phyloP scores from a whole-genome alignment of 1,140 invertebrate genomes.

The Drosophila tropicalis region DNA sequence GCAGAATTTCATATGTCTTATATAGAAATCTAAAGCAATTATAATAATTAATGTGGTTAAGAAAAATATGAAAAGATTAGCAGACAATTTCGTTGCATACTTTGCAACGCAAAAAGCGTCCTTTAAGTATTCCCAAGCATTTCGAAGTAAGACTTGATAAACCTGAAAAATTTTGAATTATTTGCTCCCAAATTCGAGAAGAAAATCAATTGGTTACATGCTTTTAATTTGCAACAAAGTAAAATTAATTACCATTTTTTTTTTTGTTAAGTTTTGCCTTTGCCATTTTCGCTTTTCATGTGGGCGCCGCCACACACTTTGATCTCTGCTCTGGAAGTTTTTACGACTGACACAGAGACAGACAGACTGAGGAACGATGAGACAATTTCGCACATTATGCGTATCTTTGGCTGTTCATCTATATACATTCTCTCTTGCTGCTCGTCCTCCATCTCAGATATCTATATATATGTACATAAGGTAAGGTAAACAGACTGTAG shows the following conservation, averaged over 20 bases:
- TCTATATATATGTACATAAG: not conserved
- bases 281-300: slow-evolving; percentile 4
- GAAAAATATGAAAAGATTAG: too few relatives aligned
- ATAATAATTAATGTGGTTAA: too few relatives aligned
- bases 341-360: not conserved
- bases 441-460: slow-evolving; percentile 15
- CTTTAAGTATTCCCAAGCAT: too few relatives aligned
- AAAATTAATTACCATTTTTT: not conserved
- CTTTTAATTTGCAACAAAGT: slow-evolving; percentile 27
- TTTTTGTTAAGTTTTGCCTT: not conserved
- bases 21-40: too few relatives aligned
- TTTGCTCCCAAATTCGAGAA: too few relatives aligned
- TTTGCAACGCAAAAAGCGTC: too few relatives aligned
- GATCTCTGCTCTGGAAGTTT: slow-evolving; percentile 8
- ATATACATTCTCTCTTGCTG: not conserved
- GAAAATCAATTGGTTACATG: not conserved
- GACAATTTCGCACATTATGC: slow-evolving; percentile 26
- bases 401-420: slow-evolving; percentile 3
- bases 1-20: too few relatives aligned
- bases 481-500: slow-evolving; percentile 7
- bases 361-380: not conserved
- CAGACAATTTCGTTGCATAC: too few relatives aligned
- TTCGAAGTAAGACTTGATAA: too few relatives aligned
- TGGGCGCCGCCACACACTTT: slow-evolving; percentile 13
- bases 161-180: too few relatives aligned